phyloP scores from a whole-genome alignment of 2,888 invertebrate genomes.

The Melinopterus prodromus region DNA sequence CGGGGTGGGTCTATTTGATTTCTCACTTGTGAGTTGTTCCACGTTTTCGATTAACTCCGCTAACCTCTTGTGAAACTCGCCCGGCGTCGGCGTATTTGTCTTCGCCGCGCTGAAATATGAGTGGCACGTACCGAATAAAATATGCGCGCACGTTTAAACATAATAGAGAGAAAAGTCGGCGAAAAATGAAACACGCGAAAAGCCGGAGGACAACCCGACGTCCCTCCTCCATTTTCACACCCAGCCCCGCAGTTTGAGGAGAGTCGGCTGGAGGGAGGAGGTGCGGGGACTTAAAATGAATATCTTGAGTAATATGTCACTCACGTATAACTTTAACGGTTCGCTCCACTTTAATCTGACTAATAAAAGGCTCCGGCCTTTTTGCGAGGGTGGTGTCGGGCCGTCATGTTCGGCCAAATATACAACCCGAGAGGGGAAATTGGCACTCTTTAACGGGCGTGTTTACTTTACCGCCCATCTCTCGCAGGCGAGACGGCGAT shows the following conservation, averaged over 20 bases:
- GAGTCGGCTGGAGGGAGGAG: not conserved
- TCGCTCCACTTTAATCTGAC: not conserved
- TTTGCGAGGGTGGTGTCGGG: not conserved
- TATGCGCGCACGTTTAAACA: conserved; percentile 4
- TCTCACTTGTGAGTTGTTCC: not conserved
- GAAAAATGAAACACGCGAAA: conserved; percentile 4
- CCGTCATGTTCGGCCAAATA: not conserved
- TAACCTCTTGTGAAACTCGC: not conserved
- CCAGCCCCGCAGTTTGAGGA: not conserved
- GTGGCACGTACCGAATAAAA: not conserved
- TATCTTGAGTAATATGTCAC: conserved; percentile 4
- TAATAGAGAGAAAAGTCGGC: not conserved
- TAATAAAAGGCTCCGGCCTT: not conserved
- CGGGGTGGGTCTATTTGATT: not conserved
- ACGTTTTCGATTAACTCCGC: not conserved
- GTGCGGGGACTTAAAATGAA: not conserved
- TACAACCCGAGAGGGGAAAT: not conserved
- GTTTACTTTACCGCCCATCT: not conserved
- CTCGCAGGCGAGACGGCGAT: not conserved
- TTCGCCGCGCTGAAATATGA: not conserved
- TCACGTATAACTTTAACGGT: not conserved
- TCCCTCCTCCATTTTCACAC: not conserved
- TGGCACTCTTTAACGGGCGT: not conserved
- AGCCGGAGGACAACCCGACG: not conserved
- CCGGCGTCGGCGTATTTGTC: not conserved